Evolutionary conservation across 1,140 invertebrate genomes (phyloP).

Genomic region (Periplaneta americana): DNA sequence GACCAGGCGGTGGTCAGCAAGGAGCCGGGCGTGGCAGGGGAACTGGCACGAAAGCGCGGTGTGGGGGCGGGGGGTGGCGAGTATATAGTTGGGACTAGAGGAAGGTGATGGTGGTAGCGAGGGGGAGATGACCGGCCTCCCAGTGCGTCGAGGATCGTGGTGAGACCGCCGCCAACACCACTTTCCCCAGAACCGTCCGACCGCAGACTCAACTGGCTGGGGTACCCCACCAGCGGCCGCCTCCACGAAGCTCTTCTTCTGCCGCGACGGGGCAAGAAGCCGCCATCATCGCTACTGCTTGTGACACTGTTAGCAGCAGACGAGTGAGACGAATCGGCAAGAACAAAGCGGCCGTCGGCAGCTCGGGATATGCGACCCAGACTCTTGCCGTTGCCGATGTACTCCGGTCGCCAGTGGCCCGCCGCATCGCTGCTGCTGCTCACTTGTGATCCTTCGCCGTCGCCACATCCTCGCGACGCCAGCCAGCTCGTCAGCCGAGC

Average conservation of each 20-base stretch:
- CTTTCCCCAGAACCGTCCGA: conserved; percentile 57
- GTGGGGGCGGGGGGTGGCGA: conserved; percentile 42
- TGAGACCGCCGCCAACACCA: conserved; percentile 35
- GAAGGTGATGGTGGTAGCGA: conserved; percentile 16
- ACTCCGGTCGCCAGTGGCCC: conserved; percentile 1
- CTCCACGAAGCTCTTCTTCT: conserved; percentile 58
- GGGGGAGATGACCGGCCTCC: background rate
- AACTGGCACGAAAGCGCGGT: conserved; percentile 58
- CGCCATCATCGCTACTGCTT: conserved; percentile 72
- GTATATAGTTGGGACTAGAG: conserved; percentile 25
- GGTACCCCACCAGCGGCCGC: conserved; percentile 54
- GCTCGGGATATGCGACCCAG: conserved; percentile 61
- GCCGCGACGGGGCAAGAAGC: conserved; percentile 51
- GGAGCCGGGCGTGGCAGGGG: conserved; percentile 50
- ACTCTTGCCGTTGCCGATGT: conserved; percentile 23
- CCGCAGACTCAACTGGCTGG: conserved; percentile 58
- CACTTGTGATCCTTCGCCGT: background rate
- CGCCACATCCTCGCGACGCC: conserved; percentile 23
- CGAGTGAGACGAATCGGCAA: conserved; percentile 54
- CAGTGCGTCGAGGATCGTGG: conserved; percentile 35
- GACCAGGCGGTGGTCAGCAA: conserved; percentile 48
- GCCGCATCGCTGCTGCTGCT: conserved; percentile 12
- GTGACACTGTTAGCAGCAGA: conserved; percentile 55
- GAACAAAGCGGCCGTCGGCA: conserved; percentile 65
- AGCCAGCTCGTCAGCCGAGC: background rate